A percentile compares a stretch with the other conserved stretches of the same genome.
Conservation (phyloP, 2,888 invertebrate species). For the Axea sp. region DNA sequence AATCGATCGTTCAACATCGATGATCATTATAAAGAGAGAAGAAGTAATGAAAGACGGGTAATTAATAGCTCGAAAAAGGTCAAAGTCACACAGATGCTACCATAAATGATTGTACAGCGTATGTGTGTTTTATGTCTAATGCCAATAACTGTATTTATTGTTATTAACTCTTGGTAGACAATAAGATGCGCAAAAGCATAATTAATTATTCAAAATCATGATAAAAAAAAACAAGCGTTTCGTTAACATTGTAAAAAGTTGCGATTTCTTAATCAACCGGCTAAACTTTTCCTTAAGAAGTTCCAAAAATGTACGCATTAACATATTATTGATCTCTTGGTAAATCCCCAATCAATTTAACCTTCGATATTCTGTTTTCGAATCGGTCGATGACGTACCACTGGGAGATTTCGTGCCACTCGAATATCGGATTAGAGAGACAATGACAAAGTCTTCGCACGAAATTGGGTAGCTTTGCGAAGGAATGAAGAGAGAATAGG, state of each 20-base stretch:
- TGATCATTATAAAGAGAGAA: background rate
- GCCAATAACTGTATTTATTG: slow-evolving; percentile 29
- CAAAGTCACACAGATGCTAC: slow-evolving; percentile 32
- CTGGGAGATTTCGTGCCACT: background rate
- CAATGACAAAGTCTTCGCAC: slow-evolving; percentile 37
- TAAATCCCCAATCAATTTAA: slow-evolving; percentile 13
- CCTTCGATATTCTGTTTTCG: slow-evolving; percentile 2
- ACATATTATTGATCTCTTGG: background rate
- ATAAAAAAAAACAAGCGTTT: too few relatives aligned
- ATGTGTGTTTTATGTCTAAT: slow-evolving; percentile 7
- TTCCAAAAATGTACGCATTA: slow-evolving; percentile 6
- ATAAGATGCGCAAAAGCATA: too few relatives aligned
- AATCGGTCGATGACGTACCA: slow-evolving; percentile 9
- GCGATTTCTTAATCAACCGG: background rate
- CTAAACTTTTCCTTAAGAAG: slow-evolving; percentile 2
- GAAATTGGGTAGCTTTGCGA: slow-evolving; percentile 45
- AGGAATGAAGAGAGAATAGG: slow-evolving; percentile 60
- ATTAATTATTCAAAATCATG: too few relatives aligned
- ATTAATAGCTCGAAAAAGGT: slow-evolving; percentile 41
- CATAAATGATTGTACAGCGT: slow-evolving; percentile 31
- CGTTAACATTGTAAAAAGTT: background rate
- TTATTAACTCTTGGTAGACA: too few relatives aligned
- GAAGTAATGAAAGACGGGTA: slow-evolving; percentile 25
- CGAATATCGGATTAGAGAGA: slow-evolving; percentile 31
- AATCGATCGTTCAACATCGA: background rate